Conservation (phyloP, 2,797 vertebrate species). For the Myiothlypis chrysogaster region DNA sequence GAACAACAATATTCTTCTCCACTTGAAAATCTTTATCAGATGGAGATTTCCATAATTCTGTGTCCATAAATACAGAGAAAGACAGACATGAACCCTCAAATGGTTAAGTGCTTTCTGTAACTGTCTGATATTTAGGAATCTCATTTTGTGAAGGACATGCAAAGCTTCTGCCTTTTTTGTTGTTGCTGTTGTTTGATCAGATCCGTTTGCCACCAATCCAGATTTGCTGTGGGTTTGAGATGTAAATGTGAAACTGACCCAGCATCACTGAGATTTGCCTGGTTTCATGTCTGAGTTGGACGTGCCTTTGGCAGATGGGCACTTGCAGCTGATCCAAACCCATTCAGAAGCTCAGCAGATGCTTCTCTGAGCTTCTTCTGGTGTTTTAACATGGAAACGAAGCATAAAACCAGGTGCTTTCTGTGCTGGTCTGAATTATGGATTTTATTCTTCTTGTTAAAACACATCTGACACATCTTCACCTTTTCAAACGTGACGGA, state of each 20-base stretch:
- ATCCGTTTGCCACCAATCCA: background rate
- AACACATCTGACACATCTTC: background rate
- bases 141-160: background rate
- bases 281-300: background rate
- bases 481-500: background rate
- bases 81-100: background rate
- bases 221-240: background rate
- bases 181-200: background rate
- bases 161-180: background rate
- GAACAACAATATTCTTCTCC: background rate
- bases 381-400: background rate
- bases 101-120: background rate
- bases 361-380: background rate
- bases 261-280: background rate
- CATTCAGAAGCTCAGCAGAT: constrained; percentile 26
- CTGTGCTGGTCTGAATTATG: background rate
- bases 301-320: background rate
- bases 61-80: background rate
- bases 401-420: background rate
- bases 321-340: background rate
- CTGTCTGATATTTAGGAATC: background rate
- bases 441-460: background rate
- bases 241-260: background rate
- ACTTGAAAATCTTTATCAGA: background rate
- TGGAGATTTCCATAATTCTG: background rate